Evolutionary conservation across 2,113 vertebrate species (phyloP), one percentile per base, ranked within the genome.

Genomic region (Archilochus colubris): DNA sequence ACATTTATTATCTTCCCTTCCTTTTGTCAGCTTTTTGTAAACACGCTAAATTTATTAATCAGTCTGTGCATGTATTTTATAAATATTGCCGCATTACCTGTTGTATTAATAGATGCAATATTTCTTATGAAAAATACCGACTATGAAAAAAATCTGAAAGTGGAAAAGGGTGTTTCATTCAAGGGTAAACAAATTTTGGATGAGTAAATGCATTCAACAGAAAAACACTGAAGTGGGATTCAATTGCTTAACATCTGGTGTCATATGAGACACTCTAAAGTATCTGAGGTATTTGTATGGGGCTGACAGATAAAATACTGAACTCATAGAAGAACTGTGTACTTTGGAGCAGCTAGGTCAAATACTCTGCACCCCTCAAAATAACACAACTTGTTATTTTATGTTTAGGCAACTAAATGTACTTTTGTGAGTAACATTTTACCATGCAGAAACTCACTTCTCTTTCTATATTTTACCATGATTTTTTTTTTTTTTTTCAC

Each of bases 61-160:
- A 97, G 76, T 43, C 57, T 91, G 50, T 74, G 73, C 85, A 78
- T 31, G 22, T 69, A 81, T 83, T 94, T 97, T 31, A 88, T 80
- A 91, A 96, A 86, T 68, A 83, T 70, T 85, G 44, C n/a, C 90
- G 85, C 73, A 94, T 95, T 95, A 93, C 68, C 58, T 75, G 8
- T 94, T 94, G 93, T 95, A 94, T 96, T 96, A 97, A 97, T 94
- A 97, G 82, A 75, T 76, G 18, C 14, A 82, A 54, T 58, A 64
- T 44, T 94, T 94, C 62, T 44, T n/a, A 84, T 89, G 68, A 12
- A 89, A 91, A 61, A 76, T 96, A 76, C 38, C 54, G 59, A 84
- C 81, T 81, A 89, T 38, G 72, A n/a, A 90, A 86, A 73, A 55
- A 40, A 27, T 0, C 36, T 82, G 86, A 70, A 76, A 78, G 27